Conservation (phyloP, 2,888 invertebrate genomes). For the Acanthopleura granulata region DNA sequence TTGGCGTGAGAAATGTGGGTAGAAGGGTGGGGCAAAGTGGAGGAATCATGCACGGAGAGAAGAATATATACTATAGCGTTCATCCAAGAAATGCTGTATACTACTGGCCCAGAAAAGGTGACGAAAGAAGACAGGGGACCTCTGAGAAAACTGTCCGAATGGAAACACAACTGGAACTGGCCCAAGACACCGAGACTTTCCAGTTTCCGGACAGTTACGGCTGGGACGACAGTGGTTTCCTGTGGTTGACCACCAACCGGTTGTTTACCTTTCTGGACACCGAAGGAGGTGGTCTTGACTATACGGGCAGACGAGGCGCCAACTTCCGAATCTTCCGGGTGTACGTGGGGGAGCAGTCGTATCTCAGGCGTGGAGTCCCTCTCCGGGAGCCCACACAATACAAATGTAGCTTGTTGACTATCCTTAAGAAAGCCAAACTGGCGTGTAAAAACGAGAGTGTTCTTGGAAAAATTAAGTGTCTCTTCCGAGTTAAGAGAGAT, state of each 20-base stretch:
- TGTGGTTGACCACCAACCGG: constrained; percentile 53
- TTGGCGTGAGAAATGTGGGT: constrained; percentile 46
- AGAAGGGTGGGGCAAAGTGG: constrained; percentile 34
- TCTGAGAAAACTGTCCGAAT: constrained; percentile 29
- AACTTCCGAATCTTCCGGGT: no score
- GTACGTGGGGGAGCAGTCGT: no score
- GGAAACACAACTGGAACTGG: constrained; percentile 22
- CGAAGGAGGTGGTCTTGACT: no score
- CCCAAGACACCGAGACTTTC: constrained; percentile 31
- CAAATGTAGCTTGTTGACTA: no score
- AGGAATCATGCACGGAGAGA: constrained; percentile 31
- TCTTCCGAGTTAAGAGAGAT: no score
- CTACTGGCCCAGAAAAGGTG: constrained; percentile 38
- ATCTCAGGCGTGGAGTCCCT: no score
- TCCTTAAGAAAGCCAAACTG: no score
- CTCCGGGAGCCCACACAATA: no score
- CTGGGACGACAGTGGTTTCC: constrained; percentile 42
- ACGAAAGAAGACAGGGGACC: constrained; percentile 33
- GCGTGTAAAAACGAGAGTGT: no score
- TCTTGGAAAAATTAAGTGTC: no score
- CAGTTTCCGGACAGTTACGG: constrained; percentile 52
- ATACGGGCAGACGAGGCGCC: no score
- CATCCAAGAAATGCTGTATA: constrained; percentile 42
- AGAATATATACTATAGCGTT: constrained; percentile 37
- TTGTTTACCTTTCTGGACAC: constrained; percentile 22